Evolutionary conservation across 2,797 vertebrate species (phyloP).

Genomic region (Phyllotis vaccarum): DNA sequence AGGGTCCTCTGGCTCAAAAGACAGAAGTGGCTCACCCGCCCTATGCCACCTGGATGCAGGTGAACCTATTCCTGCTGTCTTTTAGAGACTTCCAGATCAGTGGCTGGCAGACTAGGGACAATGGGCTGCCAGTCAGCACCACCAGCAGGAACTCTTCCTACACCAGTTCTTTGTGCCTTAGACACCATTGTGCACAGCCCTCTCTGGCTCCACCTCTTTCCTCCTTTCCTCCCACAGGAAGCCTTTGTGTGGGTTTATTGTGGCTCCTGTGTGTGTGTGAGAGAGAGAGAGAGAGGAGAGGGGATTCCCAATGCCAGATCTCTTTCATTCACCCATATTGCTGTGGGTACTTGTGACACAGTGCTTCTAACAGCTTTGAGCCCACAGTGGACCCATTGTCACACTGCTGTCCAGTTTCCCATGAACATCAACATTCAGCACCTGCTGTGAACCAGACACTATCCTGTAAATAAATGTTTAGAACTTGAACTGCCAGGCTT

Average conservation of each 20-base stretch:
- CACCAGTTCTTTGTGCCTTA: fast-evolving
- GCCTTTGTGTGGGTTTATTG: neutral
- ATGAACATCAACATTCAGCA: neutral
- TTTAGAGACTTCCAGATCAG: neutral
- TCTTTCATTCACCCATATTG: fast-evolving
- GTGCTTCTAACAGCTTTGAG: neutral
- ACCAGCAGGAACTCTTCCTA: no score
- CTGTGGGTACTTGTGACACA: neutral
- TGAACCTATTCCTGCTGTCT: neutral
- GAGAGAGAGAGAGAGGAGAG: no score
- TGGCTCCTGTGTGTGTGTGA: fast-evolving
- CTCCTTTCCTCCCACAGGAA: neutral
- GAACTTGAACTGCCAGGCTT: neutral
- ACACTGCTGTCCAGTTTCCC: neutral
- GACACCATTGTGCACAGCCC: neutral
- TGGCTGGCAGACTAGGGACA: neutral
- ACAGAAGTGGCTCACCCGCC: no score
- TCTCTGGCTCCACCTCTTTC: neutral
- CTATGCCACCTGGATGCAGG: neutral
- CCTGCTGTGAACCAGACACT: neutral
- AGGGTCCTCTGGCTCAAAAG: neutral
- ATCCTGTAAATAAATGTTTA: neutral
- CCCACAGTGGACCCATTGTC: fast-evolving
- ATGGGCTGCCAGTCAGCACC: neutral
- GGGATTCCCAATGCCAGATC: neutral